Evolutionary conservation across 2,113 vertebrate species (phyloP).

Genomic region (Vicugna pacos): DNA sequence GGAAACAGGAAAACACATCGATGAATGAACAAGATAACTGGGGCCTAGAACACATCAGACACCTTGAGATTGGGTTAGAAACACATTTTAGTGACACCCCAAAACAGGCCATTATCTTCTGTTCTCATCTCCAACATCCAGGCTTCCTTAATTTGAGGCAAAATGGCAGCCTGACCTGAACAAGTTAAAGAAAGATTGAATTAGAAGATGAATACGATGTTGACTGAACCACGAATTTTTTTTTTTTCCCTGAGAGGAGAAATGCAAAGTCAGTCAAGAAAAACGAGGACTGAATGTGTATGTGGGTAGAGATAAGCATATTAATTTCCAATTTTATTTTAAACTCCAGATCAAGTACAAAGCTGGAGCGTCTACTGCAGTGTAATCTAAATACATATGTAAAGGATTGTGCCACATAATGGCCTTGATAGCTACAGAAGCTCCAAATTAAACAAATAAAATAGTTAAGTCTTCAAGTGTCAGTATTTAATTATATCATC

Average conservation of each 20-base stretch:
- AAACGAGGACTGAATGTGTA: not conserved
- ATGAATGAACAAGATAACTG: not conserved
- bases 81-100: slow-evolving; percentile 31
- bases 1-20: not conserved
- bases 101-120: slow-evolving; percentile 30
- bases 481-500: slow-evolving; percentile 38
- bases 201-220: slow-evolving; percentile 14
- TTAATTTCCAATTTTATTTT: slow-evolving; percentile 53
- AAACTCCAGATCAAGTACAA: slow-evolving; percentile 31
- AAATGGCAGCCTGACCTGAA: slow-evolving; percentile 24
- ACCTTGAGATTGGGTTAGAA: not conserved
- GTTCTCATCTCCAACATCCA: not conserved
- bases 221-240: not conserved
- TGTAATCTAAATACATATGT: not conserved
- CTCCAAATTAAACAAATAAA: slow-evolving; percentile 44
- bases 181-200: slow-evolving; percentile 51
- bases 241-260: not conserved
- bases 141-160: slow-evolving; percentile 17
- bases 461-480: not conserved
- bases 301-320: not conserved
- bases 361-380: not conserved
- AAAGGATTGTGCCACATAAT: not conserved
- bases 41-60: slow-evolving; percentile 4
- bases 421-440: not conserved
- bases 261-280: not conserved